phyloP scores from a whole-genome alignment of 2,888 invertebrate genomes.

The Tuberolachnus salignus region DNA sequence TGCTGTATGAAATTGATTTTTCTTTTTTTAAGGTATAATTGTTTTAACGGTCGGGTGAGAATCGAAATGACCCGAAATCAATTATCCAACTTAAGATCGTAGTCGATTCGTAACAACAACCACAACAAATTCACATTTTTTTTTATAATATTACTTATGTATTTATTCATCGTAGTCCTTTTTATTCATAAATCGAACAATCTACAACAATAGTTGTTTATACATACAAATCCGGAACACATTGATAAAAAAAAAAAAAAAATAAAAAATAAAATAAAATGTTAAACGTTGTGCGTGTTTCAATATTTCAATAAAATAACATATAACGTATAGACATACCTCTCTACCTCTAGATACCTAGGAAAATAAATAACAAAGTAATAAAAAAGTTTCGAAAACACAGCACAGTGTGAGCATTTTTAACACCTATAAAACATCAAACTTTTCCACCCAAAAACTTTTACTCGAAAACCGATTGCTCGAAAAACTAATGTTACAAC shows the following conservation, averaged over 20 bases:
- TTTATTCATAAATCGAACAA: neutral
- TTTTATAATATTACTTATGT: neutral
- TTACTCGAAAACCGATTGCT: slow-evolving; percentile 24
- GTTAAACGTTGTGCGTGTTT: neutral
- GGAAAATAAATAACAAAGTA: slow-evolving; percentile 33
- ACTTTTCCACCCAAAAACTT: slow-evolving; percentile 9
- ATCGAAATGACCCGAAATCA: too few species aligned
- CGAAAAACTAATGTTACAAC: slow-evolving; percentile 26
- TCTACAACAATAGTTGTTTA: too few species aligned
- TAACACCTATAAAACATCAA: slow-evolving; percentile 33
- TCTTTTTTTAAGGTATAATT: too few species aligned
- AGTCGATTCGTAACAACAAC: too few species aligned
- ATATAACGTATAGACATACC: neutral
- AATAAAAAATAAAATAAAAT: neutral
- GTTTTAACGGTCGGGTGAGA: too few species aligned
- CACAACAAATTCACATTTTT: neutral
- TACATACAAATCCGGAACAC: neutral
- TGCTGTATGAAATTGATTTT: too few species aligned
- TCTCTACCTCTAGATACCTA: slow-evolving; percentile 8
- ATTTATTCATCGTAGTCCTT: neutral
- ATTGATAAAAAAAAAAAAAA: too few species aligned
- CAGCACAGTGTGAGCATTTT: slow-evolving; percentile 33
- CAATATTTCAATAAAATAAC: slow-evolving; percentile 46
- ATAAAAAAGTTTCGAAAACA: slow-evolving; percentile 38
- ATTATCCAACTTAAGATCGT: too few species aligned